Evolutionary conservation across 2,113 vertebrate genomes (phyloP).

Genomic region (Petroica traversi): DNA sequence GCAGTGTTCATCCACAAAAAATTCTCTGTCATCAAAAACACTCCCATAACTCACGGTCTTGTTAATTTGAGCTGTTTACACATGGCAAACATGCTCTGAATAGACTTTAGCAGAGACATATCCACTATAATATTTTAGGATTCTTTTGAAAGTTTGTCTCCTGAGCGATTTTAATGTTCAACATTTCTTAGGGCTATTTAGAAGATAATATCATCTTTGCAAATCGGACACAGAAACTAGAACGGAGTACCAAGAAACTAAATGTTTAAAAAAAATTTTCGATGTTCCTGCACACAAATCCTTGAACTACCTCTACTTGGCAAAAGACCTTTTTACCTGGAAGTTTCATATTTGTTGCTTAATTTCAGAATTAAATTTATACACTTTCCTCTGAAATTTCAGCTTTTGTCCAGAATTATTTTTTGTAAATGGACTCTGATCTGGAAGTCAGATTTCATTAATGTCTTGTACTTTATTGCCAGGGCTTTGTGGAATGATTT

Average conservation of each 20-base stretch:
- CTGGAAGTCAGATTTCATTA: neutral
- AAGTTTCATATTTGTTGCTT: neutral
- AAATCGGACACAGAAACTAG: neutral
- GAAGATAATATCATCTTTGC: neutral
- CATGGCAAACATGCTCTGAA: neutral
- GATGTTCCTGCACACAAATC: neutral
- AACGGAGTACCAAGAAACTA: rapidly evolving
- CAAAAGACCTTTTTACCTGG: neutral
- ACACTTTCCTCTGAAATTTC: neutral
- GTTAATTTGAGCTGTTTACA: neutral
- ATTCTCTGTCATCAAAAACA: neutral
- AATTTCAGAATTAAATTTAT: neutral
- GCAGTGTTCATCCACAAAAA: neutral
- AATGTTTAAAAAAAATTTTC: neutral
- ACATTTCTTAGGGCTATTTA: neutral
- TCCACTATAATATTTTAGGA: neutral
- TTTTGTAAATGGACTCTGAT: neutral
- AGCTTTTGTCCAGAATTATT: neutral
- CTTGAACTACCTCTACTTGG: neutral
- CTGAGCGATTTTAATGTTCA: neutral
- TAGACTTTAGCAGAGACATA: neutral
- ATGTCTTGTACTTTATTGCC: neutral
- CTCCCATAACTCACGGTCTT: neutral
- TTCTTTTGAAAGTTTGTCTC: neutral
- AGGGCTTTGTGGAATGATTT: neutral